Base-by-base conservation (phyloP, 2,797 vertebrate species). In the Mastacembelus armatus region DNA sequence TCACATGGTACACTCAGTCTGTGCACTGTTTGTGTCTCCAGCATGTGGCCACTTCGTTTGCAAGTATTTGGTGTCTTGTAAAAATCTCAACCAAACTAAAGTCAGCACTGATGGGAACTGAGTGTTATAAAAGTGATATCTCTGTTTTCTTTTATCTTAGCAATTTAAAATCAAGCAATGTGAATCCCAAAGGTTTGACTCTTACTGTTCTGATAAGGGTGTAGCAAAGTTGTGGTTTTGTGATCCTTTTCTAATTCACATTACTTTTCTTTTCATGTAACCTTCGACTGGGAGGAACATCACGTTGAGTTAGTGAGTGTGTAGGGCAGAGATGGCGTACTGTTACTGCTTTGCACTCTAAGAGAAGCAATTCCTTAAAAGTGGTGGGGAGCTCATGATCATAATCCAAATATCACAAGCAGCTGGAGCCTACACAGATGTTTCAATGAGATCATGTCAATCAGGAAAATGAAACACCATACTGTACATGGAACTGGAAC, bases 361-460 rank as follows among this genome's bases (percentile, higher is more conserved):
- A 51, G 18, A 70, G 22, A 18, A 26, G 43, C 24, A 30, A 14
- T 4, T 27, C 22, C n/a, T 29, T 55, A 50, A 64, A 78, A 36
- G 43, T 47, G 15, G 5, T 10, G 38, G 40, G 15, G 19, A 43
- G 7, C 30, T 67, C 19, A 55, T 64, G 50, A 75, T 39, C 39
- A 57, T 54, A 42, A 56, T 36, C 51, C 18, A 63, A 54, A 61
- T 55, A 64, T 59, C 57, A 47, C 30, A 49, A 52, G 19, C 43
- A 56, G 40, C 33, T 39, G 33, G 39, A 66, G 12, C 19, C 19
- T 35, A 15, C 26, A 57, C 60, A 71, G 19, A 71, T 47, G 19
- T 71, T 69, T 48, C 29, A 78, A 57, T 47, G 18, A 60, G 52
- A 78, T 74, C 24, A 22, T 42, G 69, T 64, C 67, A 68, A 45